Evolutionary conservation across 2,888 invertebrate species (phyloP).

Genomic region (Crematogaster levior): DNA sequence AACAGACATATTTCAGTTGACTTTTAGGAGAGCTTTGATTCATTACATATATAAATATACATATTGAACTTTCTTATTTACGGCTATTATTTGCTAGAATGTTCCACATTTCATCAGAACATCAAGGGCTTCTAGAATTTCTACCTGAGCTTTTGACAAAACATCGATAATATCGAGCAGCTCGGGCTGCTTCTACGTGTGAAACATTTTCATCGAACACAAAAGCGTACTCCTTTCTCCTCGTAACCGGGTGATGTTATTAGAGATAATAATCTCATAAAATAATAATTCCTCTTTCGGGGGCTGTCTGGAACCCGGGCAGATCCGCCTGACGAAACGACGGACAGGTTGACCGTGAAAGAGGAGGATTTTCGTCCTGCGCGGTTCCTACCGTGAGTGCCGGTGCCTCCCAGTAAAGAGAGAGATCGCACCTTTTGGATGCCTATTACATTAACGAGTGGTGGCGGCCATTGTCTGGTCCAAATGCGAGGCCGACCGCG

Average conservation of each 20-base stretch:
- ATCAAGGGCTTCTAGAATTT: conserved; percentile 20
- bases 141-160: conserved; percentile 44
- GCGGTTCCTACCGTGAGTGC: conserved; percentile 55
- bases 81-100: background rate
- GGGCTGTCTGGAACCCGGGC: conserved; percentile 58
- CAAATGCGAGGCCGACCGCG: conserved; percentile 79
- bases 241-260: conserved; percentile 77
- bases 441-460: conserved; percentile 85
- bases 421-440: conserved; percentile 79
- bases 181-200: conserved; percentile 37
- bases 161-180: conserved; percentile 48
- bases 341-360: conserved; percentile 64
- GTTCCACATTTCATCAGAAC: background rate
- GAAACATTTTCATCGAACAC: conserved; percentile 56
- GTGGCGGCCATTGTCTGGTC: conserved; percentile 83
- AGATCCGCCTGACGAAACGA: conserved; percentile 62
- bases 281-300: conserved; percentile 81
- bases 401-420: conserved; percentile 52
- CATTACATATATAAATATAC: background rate
- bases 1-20: background rate
- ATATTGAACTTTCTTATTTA: background rate
- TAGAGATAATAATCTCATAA: conserved; percentile 85
- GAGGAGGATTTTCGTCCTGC: conserved; percentile 65
- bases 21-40: background rate
- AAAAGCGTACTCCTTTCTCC: conserved; percentile 56